phyloP scores from a whole-genome alignment of 2,113 vertebrate genomes.

The Climacteris rufus region DNA sequence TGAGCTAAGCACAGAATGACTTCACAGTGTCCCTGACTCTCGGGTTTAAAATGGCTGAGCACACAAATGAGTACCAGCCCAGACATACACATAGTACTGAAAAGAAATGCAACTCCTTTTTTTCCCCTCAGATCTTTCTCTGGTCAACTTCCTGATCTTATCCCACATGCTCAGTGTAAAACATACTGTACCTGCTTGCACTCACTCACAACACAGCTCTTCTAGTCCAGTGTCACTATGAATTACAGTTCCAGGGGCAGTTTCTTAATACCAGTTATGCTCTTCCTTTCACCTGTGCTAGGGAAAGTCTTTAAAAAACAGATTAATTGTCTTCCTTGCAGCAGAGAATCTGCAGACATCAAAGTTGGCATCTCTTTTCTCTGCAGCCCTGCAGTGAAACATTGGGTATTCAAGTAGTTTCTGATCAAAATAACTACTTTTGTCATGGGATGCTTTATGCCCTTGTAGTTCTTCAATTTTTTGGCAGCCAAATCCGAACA shows the following conservation, averaged over 20 bases:
- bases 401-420: background rate
- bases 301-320: background rate
- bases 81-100: background rate
- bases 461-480: background rate
- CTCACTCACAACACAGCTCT: background rate
- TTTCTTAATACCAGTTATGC: background rate
- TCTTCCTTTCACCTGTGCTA: background rate
- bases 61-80: background rate
- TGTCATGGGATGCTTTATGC: background rate
- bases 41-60: background rate
- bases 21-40: background rate
- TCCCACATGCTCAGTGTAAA: background rate
- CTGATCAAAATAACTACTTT: background rate
- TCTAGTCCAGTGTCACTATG: background rate
- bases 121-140: background rate
- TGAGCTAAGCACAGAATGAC: background rate
- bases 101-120: background rate
- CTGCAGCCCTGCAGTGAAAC: background rate
- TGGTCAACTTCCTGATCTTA: background rate
- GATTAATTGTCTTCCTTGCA: background rate
- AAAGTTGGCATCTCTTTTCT: background rate
- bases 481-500: background rate
- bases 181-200: background rate
- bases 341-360: background rate
- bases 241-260: background rate